These are phyloP conservation scores for Heliconius melpomene DNA, from an alignment of 1,140 invertebrate genomes.

Conservation along the genomic window DNA sequence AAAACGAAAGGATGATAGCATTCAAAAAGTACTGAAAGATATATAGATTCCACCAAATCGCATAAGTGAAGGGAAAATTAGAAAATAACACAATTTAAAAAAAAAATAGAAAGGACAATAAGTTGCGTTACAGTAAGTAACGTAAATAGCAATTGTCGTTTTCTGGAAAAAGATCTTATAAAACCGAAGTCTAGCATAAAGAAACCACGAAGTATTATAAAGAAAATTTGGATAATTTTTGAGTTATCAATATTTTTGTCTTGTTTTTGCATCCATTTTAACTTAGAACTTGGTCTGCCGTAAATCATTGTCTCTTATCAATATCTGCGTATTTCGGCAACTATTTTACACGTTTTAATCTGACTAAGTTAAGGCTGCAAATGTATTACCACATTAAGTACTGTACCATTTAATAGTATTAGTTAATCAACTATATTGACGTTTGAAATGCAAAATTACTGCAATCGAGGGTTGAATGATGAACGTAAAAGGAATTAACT, in stretches of 20 bases:
- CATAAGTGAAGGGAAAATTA: background rate
- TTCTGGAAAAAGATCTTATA: background rate
- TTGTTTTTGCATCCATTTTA: background rate
- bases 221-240: background rate
- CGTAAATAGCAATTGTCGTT: background rate
- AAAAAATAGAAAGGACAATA: background rate
- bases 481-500: background rate
- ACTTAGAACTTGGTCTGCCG: background rate
- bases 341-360: background rate
- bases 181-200: constrained; percentile 1
- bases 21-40: background rate
- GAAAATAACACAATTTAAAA: background rate
- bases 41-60: background rate
- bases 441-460: background rate
- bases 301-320: background rate
- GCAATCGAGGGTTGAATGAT: background rate
- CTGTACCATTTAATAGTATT: background rate
- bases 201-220: background rate
- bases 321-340: background rate
- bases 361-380: background rate
- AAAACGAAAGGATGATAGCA: background rate
- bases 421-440: constrained; percentile 3
- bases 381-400: background rate
- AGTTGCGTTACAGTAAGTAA: background rate
- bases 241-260: background rate